Evolutionary conservation across 2,113 vertebrate genomes (phyloP), one percentile per base, ranked within the genome.

Genomic region (Pithys albifrons): DNA sequence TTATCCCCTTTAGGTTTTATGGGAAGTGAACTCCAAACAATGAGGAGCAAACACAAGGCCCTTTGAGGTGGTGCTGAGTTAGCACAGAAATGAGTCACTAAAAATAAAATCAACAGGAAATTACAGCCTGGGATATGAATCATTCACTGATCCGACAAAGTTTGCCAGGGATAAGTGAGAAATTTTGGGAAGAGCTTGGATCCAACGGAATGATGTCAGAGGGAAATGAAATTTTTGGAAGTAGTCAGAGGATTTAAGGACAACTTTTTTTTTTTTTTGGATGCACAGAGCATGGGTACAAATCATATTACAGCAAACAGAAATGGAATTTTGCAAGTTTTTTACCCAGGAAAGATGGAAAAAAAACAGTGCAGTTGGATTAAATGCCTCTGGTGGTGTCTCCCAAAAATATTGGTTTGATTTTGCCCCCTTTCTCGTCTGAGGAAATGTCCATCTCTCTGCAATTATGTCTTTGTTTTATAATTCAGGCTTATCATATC

Each of bases 31-130:
- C 28, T 37, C 11, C 35, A 91, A 83, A 29, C 57, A 69, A 43
- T 62, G 75, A 6, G 45, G 39, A 74, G 62, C n/a, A 87, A 77
- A 83, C 52, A 29, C 3, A 31, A 85, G 39, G n/a, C 69, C 62
- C 29, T 91, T 84, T 82, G 48, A 76, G 51, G 39, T 28, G 82
- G 4, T 93, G 95, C 89, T 97, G 92, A 96, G 91, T 35, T 86
- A 95, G 85, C 91, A 96, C 43, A 75, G 46, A 69, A 91, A 95
- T 95, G 89, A 96, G 87, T 93, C 67, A 89, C 85, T 85, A 24
- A 87, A 93, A 93, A 76, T 70, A 87, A 93, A 93, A 76, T 70
- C 57, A 81, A 39, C 87, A 94, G 85, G 90, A 97, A 95, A 96
- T 92, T 77, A 43, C 78, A 96, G 62, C 65, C n/a, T 72, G 49